A percentile compares a stretch with the other conserved stretches of the same genome.
phyloP scores from a whole-genome alignment of 2,797 vertebrate genomes.

The Australoheros facetus region DNA sequence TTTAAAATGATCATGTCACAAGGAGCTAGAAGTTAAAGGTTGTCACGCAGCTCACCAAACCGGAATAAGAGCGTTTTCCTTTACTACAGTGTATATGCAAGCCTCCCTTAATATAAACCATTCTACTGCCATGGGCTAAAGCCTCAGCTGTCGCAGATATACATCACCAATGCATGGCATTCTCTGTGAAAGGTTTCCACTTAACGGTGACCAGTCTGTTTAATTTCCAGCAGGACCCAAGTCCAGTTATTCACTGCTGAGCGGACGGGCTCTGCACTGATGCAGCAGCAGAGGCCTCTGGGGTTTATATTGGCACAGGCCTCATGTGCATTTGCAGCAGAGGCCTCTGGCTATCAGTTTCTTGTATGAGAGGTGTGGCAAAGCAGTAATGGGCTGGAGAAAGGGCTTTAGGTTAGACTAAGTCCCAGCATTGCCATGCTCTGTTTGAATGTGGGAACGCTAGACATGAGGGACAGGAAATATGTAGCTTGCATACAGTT shows the following conservation, averaged over 20 bases:
- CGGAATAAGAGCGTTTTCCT: constrained; percentile 31
- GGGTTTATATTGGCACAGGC: constrained; percentile 68
- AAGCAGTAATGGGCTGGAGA: constrained; percentile 45
- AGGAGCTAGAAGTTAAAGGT: constrained; percentile 16
- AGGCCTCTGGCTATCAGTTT: constrained; percentile 30
- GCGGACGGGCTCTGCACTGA: constrained; percentile 39
- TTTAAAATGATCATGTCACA: not conserved
- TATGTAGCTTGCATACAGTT: not conserved
- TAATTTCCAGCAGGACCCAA: constrained; percentile 63
- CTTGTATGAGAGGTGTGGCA: constrained; percentile 38
- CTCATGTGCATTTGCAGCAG: constrained; percentile 48
- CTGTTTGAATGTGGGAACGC: constrained; percentile 45
- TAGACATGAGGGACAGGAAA: constrained; percentile 32
- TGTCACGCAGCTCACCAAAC: constrained; percentile 38
- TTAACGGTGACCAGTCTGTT: constrained; percentile 60
- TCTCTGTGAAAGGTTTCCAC: constrained; percentile 71
- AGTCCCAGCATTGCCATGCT: constrained; percentile 28
- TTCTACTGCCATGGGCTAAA: constrained; percentile 55
- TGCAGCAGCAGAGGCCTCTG: constrained; percentile 58
- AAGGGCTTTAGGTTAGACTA: constrained; percentile 41
- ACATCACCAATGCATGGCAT: constrained; percentile 67
- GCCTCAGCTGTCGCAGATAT: constrained; percentile 70
- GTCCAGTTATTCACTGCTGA: constrained; percentile 65
- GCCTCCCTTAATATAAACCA: constrained; percentile 63
- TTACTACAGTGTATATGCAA: constrained; percentile 22